A percentile compares a stretch with the other conserved stretches of the same genome.
phyloP scores from a whole-genome alignment of 2,797 vertebrate species.

The Spheniscus humboldti region DNA sequence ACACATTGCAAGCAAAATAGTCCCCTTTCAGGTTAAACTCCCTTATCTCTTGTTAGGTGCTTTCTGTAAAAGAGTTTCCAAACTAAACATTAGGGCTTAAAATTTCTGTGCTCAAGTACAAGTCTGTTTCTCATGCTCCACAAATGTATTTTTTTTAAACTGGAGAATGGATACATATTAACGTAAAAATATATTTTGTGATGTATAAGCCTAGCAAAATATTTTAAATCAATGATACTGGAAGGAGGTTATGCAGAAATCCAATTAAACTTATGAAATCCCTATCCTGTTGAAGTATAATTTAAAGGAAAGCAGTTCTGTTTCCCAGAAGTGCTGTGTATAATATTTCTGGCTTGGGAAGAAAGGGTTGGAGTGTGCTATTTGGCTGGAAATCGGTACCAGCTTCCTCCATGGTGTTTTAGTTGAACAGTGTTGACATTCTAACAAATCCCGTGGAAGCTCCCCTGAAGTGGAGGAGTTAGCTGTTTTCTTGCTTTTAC shows the following conservation, averaged over 20 bases:
- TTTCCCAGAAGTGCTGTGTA: constrained; percentile 79
- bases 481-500: constrained; percentile 71
- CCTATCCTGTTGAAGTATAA: constrained; percentile 78
- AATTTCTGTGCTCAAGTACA: constrained; percentile 28
- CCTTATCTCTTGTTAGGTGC: constrained; percentile 49
- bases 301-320: constrained; percentile 79
- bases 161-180: constrained; percentile 60
- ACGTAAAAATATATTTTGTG: constrained; percentile 59
- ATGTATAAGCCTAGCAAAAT: constrained; percentile 70
- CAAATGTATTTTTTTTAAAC: constrained; percentile 15
- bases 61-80: constrained; percentile 46
- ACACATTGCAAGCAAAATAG: neutral
- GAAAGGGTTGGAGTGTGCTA: constrained; percentile 71
- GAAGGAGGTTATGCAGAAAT: constrained; percentile 75
- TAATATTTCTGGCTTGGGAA: constrained; percentile 82
- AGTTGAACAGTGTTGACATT: constrained; percentile 80
- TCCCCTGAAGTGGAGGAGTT: constrained; percentile 74
- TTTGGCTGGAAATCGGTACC: constrained; percentile 77
- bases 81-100: constrained; percentile 45
- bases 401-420: constrained; percentile 79
- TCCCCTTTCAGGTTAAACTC: constrained; percentile 4
- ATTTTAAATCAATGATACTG: constrained; percentile 75
- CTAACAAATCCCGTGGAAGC: constrained; percentile 80
- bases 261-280: constrained; percentile 78
- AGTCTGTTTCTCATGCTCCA: constrained; percentile 41